A percentile compares a stretch with the other conserved stretches of the same genome.
Conservation (phyloP, 2,113 vertebrate genomes). For the Scopus umbretta region DNA sequence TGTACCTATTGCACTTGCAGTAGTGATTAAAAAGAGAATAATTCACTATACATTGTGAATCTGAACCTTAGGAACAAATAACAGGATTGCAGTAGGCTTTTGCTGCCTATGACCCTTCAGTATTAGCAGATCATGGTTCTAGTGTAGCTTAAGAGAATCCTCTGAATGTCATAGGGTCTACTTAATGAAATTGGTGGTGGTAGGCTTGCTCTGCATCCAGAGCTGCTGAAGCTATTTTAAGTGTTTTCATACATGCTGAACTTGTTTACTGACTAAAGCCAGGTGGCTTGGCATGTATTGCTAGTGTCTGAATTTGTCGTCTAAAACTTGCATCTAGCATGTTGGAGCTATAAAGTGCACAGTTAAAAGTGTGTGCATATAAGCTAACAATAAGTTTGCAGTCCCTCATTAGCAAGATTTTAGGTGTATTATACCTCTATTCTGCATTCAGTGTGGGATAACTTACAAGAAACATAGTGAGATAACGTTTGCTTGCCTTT, state of each 20-base stretch:
- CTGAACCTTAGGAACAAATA: background rate
- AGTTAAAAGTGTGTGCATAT: background rate
- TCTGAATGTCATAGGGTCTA: background rate
- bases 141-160: background rate
- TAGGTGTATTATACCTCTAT: background rate
- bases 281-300: background rate
- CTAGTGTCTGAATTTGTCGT: background rate
- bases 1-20: background rate
- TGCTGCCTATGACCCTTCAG: background rate
- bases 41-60: background rate
- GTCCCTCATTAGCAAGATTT: background rate
- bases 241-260: background rate
- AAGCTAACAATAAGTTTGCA: background rate
- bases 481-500: background rate
- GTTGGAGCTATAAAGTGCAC: background rate
- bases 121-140: background rate
- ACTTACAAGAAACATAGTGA: background rate
- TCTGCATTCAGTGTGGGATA: background rate
- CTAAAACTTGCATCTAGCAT: background rate
- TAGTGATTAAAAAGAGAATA: background rate
- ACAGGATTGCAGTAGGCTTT: background rate
- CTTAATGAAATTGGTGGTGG: background rate
- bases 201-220: background rate
- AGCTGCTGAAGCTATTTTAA: background rate
- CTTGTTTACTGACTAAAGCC: background rate